phyloP scores from a whole-genome alignment of 2,797 vertebrate genomes.

The Mallotus villosus region DNA sequence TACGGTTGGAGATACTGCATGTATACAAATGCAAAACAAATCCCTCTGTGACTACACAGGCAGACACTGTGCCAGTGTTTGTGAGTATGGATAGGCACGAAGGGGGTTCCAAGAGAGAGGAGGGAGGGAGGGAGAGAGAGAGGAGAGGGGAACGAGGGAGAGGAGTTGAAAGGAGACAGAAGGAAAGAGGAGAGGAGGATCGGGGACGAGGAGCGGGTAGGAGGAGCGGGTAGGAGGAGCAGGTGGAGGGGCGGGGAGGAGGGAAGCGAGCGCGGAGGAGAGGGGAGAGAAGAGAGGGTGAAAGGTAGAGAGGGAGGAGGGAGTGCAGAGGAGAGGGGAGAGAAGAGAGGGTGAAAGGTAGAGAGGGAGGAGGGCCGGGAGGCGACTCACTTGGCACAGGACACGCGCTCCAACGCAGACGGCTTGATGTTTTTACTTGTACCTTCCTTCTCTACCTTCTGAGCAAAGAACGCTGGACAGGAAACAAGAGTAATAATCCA shows the following conservation, averaged over 20 bases:
- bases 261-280: background rate
- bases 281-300: background rate
- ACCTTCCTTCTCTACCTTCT: constrained; percentile 89
- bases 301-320: too few species aligned
- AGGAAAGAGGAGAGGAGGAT: background rate
- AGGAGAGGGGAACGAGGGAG: too few species aligned
- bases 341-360: background rate
- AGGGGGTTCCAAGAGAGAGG: too few species aligned
- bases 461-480: constrained; percentile 83
- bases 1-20: background rate
- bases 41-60: background rate
- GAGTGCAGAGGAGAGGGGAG: background rate
- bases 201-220: background rate
- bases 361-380: background rate
- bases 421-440: constrained; percentile 64
- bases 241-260: background rate
- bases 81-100: too few species aligned
- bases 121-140: too few species aligned
- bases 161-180: too few species aligned
- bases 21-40: constrained; percentile 21
- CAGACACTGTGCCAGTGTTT: too few species aligned
- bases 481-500: background rate
- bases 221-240: background rate
- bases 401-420: constrained; percentile 82
- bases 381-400: constrained; percentile 89